Evolutionary conservation across 2,888 invertebrate species (phyloP), one percentile per base, ranked within the genome.

Genomic region (Thera britannica): DNA sequence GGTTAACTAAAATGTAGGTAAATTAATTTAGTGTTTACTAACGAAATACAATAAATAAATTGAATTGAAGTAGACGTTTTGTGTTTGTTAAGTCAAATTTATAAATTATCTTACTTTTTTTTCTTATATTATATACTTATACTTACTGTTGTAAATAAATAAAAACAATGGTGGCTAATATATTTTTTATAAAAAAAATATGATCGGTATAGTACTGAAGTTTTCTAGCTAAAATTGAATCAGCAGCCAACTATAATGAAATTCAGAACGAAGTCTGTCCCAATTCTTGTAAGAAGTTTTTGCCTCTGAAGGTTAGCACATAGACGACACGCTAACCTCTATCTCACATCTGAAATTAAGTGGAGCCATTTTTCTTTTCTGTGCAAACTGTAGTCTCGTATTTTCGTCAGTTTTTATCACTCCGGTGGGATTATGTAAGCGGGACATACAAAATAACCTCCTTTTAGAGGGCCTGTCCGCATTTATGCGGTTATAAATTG

Each of bases 401-500:
- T 80, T 79, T 79, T 79, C 75, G 77, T 78, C 78, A 79, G 74
- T 80, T 83, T 84, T 83, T 83, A 81, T 81, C 77, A 71, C 71
- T 63, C 65, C 72, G 62, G 49, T 63, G 72, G 79, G 80, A 79
- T 77, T 80, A 79, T 75, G 71, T 74, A 75, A 73, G 76, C 78
- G 78, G 67, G 75, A 77, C 77, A 77, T 76, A 77, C 75, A 74
- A 80, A 83, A 83, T 83, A 83, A 80, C 78, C 80, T 79, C 74
- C 46, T 72, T 78, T 82, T 77, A 76, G 74, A 76, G 72, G 58
- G 79, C 75, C 73, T 77, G 79, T 78, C 74, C 75, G 75, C 82
- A 82, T 85, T 80, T 83, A 83, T 83, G 78, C 76, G 76, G 79
- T 82, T 84, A 84, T 85, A 87, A 85, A 87, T 87, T 82, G 79